Base-by-base conservation (phyloP, 2,113 vertebrate species). In the Cricetomys ansorgei region DNA sequence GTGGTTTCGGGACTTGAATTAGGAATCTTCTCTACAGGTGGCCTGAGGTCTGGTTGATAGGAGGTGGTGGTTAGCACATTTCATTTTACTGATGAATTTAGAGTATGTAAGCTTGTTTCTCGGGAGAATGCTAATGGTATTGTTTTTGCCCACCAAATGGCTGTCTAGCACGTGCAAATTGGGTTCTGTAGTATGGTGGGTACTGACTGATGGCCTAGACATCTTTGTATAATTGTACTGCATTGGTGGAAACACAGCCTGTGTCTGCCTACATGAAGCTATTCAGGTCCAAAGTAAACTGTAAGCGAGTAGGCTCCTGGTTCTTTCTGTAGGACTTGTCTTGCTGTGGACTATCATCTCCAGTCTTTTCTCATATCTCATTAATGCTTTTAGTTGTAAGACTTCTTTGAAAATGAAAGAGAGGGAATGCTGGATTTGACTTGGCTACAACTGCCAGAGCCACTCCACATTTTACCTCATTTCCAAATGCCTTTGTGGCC, bases 391-490 rank as follows among this genome's bases (percentile, higher is more conserved):
- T 89, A 79, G 75, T 89, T 94, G 55, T 45, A 96, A 89, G 25
- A 59, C 53, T 93, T 15, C 89, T 88, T 72, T 85, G 43, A 89
- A 94, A 94, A 80, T 80, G 34, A 57, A 40, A 34, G 48, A 72
- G 48, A 50, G 34, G 45, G 64, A 81, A 67, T 94, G 45, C 10
- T 79, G 21, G 88, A 81, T 77, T 91, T 87, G 43, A 95, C 75
- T 89, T 91, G 97, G 65, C 29, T 45, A 31, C 73, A 85, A 9
- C 7, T 96, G 79, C 84, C 93, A 96, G 93, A 96, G 87, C n/a
- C 87, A 73, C 91, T 94, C 40, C 84, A 95, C 94, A 94, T 85
- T 92, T 96, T 97, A 94, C 94, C 87, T 98, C 96, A 92, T 93
- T 97, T 89, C 48, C 55, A 92, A 96, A 92, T 90, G 96, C 89